Percentiles rank a stretch among this genome's conserved stretches.
Evolutionary conservation across 1,140 invertebrate species (phyloP).

Genomic region (Patella vulgata): DNA sequence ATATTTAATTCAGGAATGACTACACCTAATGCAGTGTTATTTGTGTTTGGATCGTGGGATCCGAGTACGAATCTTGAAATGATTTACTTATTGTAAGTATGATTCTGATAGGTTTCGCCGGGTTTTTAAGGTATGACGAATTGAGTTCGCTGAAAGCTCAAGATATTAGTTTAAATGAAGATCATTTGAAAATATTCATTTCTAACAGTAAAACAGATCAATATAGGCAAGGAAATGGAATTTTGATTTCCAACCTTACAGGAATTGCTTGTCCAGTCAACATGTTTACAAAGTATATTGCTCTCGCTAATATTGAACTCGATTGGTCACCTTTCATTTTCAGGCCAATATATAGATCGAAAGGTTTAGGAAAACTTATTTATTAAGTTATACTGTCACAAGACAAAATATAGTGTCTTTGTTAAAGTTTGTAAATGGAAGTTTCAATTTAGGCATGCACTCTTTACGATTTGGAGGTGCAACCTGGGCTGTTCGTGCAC

Average conservation of each 20-base stretch:
- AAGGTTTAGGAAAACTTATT: conserved; percentile 12
- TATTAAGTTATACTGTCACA: conserved; percentile 29
- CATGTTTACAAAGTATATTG: conserved; percentile 29
- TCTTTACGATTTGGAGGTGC: conserved; percentile 25
- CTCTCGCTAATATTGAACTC: not conserved
- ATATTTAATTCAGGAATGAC: no score
- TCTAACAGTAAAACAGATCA: conserved; percentile 36
- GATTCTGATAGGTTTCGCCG: conserved; percentile 29
- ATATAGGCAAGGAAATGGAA: conserved; percentile 29
- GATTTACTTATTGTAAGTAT: conserved; percentile 28
- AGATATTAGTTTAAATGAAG: conserved; percentile 22
- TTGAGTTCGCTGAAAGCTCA: no score
- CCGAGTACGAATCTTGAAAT: conserved; percentile 2
- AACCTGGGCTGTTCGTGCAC: conserved; percentile 8
- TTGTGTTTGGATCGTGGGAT: no score
- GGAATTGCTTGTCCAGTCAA: conserved; percentile 27
- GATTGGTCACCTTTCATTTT: conserved; percentile 28
- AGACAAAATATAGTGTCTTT: conserved; percentile 11
- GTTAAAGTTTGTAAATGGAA: conserved; percentile 8
- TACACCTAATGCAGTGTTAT: no score
- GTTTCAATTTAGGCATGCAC: conserved; percentile 24
- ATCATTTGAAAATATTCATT: conserved; percentile 19
- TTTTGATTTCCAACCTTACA: conserved; percentile 32
- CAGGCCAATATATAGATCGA: conserved; percentile 20
- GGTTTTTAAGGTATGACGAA: no score